Evolutionary conservation across 1,140 invertebrate genomes (phyloP), one percentile per base, ranked within the genome.

Genomic region (Sycophila sp.): DNA sequence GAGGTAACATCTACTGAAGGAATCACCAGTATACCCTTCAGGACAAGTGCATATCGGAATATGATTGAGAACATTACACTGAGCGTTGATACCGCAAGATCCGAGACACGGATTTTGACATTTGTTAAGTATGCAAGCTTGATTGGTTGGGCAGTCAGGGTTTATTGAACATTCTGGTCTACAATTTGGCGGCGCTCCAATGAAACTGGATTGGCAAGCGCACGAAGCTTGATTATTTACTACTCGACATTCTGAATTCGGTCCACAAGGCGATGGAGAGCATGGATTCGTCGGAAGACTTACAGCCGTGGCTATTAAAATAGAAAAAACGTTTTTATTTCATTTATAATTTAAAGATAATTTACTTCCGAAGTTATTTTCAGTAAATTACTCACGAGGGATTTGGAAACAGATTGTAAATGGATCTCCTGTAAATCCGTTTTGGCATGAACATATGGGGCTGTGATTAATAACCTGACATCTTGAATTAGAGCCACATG

Each of bases 401-500:
- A 87, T 78, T 3, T 68, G 15, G 11, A 84, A 88, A 75, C 92
- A 94, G 73, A 90, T 84, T 6, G 87, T 81, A 76, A 93, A 93
- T 45, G 93, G 93, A 87, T 94, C 91, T 38, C 93, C 92, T 10
- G 90, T 91, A 76, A 89, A 90, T 53, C 91, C 91, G 13, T 84
- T 77, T 2, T 89, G 87, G 80, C 93, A 94, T 53, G 89, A 92
- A 75, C 93, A 94, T 70, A 93, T 89, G 8, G 92, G 91, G 80
- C 90, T 92, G 76, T 93, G 92, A 76, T 93, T 92, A 62, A 92
- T 89, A 34, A 92, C 91, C 75, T 86, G 80, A 63, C 86, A 87
- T 72, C 80, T 90, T 87, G 62, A 92, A 78, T 91, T 91, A 0
- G 87, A 87, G 24, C 90, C 90, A 76, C 90, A 91, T 4, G 89